Evolutionary conservation across 2,113 vertebrate species (phyloP).

Genomic region (Micronisus gabar): DNA sequence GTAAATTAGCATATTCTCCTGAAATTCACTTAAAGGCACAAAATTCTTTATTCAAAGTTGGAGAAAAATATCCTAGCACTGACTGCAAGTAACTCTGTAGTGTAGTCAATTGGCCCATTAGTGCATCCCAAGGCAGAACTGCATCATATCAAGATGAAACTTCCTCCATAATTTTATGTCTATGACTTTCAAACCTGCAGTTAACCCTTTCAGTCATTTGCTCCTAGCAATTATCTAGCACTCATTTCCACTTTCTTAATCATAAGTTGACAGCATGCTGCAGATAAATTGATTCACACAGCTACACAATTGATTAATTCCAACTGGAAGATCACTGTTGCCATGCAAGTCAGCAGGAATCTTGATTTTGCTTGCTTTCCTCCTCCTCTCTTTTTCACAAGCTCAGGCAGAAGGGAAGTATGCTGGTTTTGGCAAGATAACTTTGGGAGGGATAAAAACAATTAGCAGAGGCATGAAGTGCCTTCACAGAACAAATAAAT

Average conservation of each 20-base stretch:
- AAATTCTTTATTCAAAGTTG: not conserved
- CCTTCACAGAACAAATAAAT: not conserved
- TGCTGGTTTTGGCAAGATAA: not conserved
- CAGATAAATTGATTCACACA: not conserved
- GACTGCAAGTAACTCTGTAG: not conserved
- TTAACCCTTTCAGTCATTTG: not conserved
- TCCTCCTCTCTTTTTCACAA: not conserved
- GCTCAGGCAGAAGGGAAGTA: not conserved
- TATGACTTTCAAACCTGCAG: not conserved
- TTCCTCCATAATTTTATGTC: not conserved
- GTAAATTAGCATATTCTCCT: not conserved
- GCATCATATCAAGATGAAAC: not conserved
- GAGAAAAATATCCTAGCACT: not conserved
- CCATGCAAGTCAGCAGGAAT: not conserved
- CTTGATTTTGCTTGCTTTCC: not conserved
- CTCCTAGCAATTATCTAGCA: not conserved
- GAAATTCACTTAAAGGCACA: not conserved
- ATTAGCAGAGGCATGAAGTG: not conserved
- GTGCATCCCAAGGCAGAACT: not conserved
- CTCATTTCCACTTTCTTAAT: conserved; percentile 9
- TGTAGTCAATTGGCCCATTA: not conserved
- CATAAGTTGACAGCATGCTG: not conserved
- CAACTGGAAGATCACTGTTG: not conserved
- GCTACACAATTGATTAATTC: not conserved
- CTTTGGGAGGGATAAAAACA: not conserved